Conservation (phyloP, 2,797 vertebrate species). For the Sternarchorhynchus goeldii region DNA sequence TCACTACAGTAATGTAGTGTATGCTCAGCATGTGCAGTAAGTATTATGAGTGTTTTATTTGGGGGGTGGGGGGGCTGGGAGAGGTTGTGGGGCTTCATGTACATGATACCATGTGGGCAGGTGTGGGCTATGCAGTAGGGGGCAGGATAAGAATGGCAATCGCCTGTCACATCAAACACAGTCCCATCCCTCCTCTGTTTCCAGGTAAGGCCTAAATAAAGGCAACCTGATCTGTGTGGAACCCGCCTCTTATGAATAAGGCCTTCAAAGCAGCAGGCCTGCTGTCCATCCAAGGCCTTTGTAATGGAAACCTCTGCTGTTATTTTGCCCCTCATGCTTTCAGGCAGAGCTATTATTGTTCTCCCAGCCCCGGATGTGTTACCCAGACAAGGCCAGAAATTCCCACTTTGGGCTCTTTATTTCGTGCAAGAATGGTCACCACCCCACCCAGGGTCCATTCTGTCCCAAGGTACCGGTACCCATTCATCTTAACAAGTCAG, state of each 20-base stretch:
- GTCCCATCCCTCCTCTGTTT: conserved; percentile 56
- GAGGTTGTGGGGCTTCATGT: background rate
- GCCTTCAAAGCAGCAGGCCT: conserved; percentile 52
- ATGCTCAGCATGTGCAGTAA: background rate
- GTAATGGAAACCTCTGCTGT: conserved; percentile 65
- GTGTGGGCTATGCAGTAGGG: conserved; percentile 45
- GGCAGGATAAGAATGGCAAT: conserved; percentile 51
- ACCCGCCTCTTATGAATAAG: conserved; percentile 55
- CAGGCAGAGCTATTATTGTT: conserved; percentile 65
- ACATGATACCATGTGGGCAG: conserved; percentile 47
- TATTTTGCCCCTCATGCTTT: conserved; percentile 69
- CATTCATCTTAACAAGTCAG: conserved; percentile 61
- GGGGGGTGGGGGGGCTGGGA: background rate
- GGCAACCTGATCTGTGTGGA: conserved; percentile 53
- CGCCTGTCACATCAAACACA: conserved; percentile 50
- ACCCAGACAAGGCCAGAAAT: conserved; percentile 64
- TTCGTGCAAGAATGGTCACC: conserved; percentile 59
- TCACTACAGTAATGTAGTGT: background rate
- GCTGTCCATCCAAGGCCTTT: conserved; percentile 59
- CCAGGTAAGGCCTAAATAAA: conserved; percentile 58
- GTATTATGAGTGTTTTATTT: background rate
- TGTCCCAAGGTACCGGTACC: conserved; percentile 47
- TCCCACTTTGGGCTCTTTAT: conserved; percentile 64
- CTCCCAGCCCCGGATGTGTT: conserved; percentile 65
- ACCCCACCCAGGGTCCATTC: conserved; percentile 55